These are phyloP conservation scores for Erythrolamprus reginae DNA, from an alignment of 2,113 vertebrate species.

Conservation along the genomic window DNA sequence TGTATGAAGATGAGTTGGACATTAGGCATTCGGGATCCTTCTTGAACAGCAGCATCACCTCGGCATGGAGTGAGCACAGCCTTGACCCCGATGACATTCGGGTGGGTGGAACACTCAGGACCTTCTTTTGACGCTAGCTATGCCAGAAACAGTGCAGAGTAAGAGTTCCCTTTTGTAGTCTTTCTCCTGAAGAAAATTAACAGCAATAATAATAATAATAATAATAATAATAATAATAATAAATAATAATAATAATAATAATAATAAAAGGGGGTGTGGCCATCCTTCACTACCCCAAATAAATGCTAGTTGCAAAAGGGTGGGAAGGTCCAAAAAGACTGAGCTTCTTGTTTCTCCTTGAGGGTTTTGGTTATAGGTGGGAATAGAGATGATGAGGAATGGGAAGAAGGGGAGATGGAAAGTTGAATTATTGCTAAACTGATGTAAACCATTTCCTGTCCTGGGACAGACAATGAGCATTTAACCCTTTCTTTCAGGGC, in stretches of 20 bases:
- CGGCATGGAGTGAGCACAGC: conserved; percentile 87
- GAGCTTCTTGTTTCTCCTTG: not conserved
- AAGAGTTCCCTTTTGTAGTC: conserved; percentile 60
- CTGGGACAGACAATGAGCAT: not conserved
- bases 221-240: no score
- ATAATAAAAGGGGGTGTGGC: no score
- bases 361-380: not conserved
- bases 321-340: not conserved
- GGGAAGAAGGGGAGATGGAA: not conserved
- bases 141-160: conserved; percentile 49
- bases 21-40: conserved; percentile 78
- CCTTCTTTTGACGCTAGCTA: conserved; percentile 57
- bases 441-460: not conserved
- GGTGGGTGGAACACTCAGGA: conserved; percentile 70
- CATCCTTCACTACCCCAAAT: not conserved
- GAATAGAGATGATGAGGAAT: not conserved
- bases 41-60: conserved; percentile 87
- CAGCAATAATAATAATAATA: no score
- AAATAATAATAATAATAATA: no score
- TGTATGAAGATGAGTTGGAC: conserved; percentile 91
- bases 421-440: not conserved
- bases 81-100: conserved; percentile 93
- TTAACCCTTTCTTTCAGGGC: not conserved
- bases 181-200: conserved; percentile 40
- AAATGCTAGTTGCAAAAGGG: not conserved